Base-by-base conservation (phyloP, 1,140 invertebrate genomes). In the Chionoecetes opilio region DNA sequence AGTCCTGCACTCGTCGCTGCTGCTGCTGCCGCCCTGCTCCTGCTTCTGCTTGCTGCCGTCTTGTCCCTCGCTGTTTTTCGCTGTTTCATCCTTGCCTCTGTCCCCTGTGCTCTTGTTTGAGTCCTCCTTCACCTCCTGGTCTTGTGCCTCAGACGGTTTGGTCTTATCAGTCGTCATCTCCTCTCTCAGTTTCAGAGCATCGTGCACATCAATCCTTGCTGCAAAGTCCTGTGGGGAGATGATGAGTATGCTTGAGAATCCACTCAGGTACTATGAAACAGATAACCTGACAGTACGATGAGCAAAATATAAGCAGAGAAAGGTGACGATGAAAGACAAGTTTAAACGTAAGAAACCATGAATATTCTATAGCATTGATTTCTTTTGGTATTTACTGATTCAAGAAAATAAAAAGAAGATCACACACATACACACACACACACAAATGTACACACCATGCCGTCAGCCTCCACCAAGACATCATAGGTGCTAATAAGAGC, bases 401-500 rank as follows among this genome's bases (percentile, higher is more conserved):
- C 0, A 82, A 92, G 2, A 85, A 17, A 35, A 41, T 11, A 31
- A 38, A 46, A 2, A 38, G 2, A 26, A 21, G 41, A 46, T 46
- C 41, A 46, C 5, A 14, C 14, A 46, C 41, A 46, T 8, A 46
- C 41, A 46, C 0, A 29, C 37, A 14, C 0, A n/a, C n/a, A n/a
- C n/a, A n/a, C n/a, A n/a, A n/a, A n/a, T n/a, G 17, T 82, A 29
- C 75, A 92, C 82, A 96, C 96, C 87, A 93, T 93, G 26, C 94
- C 91, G 41, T 96, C 82, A 53, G 94, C 87, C 0, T 92, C 85
- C 26, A 95, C 82, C 3, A 96, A 82, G 26, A 41, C 26, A 46
- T 96, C 95, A 63, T 95, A 95, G 0, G 96, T 96, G 31, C 35
- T n/a, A 14, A 95, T 93, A 17, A 96, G 86, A 2, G 95, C 38